These are phyloP conservation scores for Protobothrops mucrosquamatus DNA, from an alignment of 2,113 vertebrate species.

Conservation along the genomic window DNA sequence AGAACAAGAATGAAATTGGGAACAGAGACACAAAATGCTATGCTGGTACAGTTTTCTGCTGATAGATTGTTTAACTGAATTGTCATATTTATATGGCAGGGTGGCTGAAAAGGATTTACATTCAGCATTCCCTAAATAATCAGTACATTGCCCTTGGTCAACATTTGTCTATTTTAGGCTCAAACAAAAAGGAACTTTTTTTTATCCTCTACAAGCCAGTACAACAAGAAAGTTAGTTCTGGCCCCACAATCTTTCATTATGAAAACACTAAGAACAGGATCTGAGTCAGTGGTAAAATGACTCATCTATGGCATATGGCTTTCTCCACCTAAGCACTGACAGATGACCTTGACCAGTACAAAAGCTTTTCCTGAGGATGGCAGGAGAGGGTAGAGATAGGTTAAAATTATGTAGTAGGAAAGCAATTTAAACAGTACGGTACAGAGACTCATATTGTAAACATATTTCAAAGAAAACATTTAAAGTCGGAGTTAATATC, in stretches of 20 bases:
- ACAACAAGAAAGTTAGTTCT: background rate
- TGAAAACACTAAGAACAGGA: background rate
- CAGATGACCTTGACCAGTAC: background rate
- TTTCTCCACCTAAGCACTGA: background rate
- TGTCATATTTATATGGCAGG: background rate
- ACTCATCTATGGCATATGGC: background rate
- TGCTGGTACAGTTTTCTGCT: background rate
- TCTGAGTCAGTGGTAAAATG: background rate
- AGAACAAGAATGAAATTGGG: background rate
- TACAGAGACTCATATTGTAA: background rate
- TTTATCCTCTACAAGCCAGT: background rate
- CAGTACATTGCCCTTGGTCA: background rate
- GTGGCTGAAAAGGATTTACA: background rate
- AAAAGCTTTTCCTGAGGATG: background rate
- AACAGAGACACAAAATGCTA: background rate
- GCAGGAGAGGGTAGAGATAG: background rate
- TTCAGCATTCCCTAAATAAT: background rate
- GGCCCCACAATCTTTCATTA: background rate
- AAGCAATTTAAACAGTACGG: background rate
- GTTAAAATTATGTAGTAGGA: background rate
- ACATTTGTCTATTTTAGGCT: background rate
- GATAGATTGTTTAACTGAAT: background rate
- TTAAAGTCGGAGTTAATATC: background rate
- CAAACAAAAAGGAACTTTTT: background rate
- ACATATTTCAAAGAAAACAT: background rate